Evolutionary conservation across 2,797 vertebrate species (phyloP).

Genomic region (Poeciliopsis paucimaculata): DNA sequence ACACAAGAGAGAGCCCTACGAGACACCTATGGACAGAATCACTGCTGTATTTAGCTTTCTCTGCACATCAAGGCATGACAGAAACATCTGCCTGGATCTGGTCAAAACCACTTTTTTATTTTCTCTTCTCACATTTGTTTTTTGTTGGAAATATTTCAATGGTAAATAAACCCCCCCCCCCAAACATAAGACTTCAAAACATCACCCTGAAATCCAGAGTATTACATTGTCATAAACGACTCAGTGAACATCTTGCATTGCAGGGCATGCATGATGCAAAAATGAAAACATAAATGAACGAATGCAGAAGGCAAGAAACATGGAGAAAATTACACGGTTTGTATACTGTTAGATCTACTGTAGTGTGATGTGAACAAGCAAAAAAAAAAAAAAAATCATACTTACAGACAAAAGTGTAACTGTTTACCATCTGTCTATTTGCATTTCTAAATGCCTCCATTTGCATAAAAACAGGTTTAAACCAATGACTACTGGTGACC

Average conservation of each 20-base stretch:
- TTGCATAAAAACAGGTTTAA: conserved; percentile 3
- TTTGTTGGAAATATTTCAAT: not conserved
- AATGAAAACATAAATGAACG: conserved; percentile 18
- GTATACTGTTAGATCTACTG: conserved; percentile 5
- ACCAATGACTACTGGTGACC: not conserved
- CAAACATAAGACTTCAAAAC: not conserved
- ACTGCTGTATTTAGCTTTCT: conserved; percentile 25
- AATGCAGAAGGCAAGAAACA: conserved; percentile 8
- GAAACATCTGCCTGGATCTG: not conserved
- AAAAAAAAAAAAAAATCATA: not conserved
- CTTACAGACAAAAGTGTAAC: not conserved
- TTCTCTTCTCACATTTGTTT: not conserved
- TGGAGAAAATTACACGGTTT: conserved; percentile 25
- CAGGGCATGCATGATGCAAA: conserved; percentile 12
- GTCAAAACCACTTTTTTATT: not conserved
- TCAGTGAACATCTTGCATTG: conserved; percentile 11
- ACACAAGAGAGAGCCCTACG: conserved; percentile 27
- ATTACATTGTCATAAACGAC: conserved; percentile 8
- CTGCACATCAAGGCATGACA: conserved; percentile 9
- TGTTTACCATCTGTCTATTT: not conserved
- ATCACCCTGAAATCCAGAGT: not conserved
- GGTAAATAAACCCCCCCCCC: too few relatives aligned
- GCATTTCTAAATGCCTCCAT: not conserved
- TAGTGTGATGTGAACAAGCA: not conserved
- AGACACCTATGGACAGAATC: conserved; percentile 20